Evolutionary conservation across 2,113 vertebrate species (phyloP).

Genomic region (Artemisiospiza belli): DNA sequence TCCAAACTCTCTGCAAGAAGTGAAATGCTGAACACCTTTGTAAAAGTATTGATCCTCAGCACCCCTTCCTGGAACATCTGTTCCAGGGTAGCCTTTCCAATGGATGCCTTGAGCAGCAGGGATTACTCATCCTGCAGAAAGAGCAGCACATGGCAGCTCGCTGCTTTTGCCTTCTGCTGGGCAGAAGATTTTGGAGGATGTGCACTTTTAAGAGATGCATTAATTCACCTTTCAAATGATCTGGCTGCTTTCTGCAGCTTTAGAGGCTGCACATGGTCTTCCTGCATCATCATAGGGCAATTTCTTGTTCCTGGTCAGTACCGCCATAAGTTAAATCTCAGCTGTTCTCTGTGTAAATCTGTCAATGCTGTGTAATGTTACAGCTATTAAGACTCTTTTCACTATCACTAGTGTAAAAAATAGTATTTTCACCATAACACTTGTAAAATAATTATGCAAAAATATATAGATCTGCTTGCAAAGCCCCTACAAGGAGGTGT

Average conservation of each 20-base stretch:
- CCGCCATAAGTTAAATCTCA: background rate
- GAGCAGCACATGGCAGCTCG: background rate
- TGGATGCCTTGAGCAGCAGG: background rate
- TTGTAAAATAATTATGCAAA: conserved; percentile 25
- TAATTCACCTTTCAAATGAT: background rate
- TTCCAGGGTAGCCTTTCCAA: background rate
- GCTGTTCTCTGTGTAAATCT: background rate
- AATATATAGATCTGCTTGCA: conserved; percentile 2
- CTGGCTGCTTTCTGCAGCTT: background rate
- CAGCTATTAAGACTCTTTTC: background rate
- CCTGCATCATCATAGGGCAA: background rate
- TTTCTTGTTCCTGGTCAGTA: background rate
- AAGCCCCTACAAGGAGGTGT: background rate
- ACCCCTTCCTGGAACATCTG: rapidly evolving
- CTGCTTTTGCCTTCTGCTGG: background rate
- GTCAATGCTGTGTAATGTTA: background rate
- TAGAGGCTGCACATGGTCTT: background rate
- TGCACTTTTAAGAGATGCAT: background rate
- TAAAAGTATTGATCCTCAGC: background rate
- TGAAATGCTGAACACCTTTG: background rate
- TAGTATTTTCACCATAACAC: conserved; percentile 4
- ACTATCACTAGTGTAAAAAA: background rate
- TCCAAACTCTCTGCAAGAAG: background rate
- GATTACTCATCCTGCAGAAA: background rate
- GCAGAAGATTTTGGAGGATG: background rate